Percentiles rank a stretch among this genome's conserved stretches.
Conservation (phyloP, 1,140 invertebrate species). For the Diabrotica undecimpunctata region DNA sequence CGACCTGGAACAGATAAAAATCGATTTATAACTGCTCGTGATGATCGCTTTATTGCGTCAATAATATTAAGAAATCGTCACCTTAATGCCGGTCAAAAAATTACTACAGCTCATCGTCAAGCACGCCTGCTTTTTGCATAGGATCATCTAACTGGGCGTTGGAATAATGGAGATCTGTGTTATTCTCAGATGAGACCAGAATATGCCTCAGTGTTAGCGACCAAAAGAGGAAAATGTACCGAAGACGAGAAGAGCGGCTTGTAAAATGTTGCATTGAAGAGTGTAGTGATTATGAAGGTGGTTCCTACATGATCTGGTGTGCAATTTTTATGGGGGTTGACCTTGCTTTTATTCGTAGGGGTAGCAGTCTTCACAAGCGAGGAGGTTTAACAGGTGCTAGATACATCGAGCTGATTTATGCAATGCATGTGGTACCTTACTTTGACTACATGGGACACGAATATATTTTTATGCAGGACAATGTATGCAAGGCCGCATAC, state of each 20-base stretch:
- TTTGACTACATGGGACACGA: background rate
- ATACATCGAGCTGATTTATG: no score
- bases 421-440: background rate
- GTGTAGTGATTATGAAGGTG: background rate
- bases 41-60: no score
- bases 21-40: no score
- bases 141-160: no score
- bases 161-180: background rate
- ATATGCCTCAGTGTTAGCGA: background rate
- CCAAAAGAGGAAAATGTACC: background rate
- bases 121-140: no score
- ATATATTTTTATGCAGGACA: background rate
- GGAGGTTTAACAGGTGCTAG: no score
- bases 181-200: background rate
- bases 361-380: no score
- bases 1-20: no score
- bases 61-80: no score
- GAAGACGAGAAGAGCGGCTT: background rate
- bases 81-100: no score
- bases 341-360: background rate
- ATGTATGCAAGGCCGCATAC: no score
- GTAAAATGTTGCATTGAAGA: background rate
- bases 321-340: slow-evolving; percentile 4
- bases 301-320: slow-evolving; percentile 4
- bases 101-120: no score